A percentile compares a stretch with the other conserved stretches of the same genome.
These are phyloP conservation scores for Apogon hyalosoma DNA, from an alignment of 2,797 vertebrate genomes.

Conservation along the genomic window DNA sequence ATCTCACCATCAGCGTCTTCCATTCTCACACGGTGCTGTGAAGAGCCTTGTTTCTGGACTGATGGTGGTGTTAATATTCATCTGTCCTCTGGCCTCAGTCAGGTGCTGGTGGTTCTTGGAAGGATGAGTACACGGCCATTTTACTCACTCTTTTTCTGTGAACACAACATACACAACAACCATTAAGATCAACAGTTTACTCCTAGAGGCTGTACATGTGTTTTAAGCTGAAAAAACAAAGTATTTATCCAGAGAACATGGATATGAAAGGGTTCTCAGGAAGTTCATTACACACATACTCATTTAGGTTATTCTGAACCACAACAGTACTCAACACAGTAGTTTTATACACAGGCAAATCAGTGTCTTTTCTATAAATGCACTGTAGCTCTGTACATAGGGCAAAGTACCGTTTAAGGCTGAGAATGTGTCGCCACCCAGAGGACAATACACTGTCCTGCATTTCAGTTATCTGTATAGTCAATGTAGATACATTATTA, in stretches of 20 bases:
- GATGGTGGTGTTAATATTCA: not conserved
- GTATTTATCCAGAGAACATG: not conserved
- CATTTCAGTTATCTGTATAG: not conserved
- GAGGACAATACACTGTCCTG: slow-evolving; percentile 10
- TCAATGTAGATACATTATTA: not conserved
- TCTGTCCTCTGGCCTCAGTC: slow-evolving; percentile 44
- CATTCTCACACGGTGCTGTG: not conserved
- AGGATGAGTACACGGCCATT: slow-evolving; percentile 6
- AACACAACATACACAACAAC: not conserved
- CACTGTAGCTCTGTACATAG: slow-evolving; percentile 15
- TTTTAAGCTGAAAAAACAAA: no score
- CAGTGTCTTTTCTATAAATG: not conserved
- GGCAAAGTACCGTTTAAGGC: not conserved
- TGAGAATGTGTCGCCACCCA: slow-evolving; percentile 61
- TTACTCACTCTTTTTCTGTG: slow-evolving; percentile 10
- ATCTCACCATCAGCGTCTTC: slow-evolving; percentile 26
- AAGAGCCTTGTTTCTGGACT: not conserved
- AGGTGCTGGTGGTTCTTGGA: slow-evolving; percentile 48
- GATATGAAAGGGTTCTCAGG: not conserved
- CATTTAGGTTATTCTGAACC: not conserved
- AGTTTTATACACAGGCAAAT: not conserved
- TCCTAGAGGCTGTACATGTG: no score
- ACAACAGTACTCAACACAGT: not conserved
- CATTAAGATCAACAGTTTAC: not conserved
- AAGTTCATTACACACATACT: not conserved